Evolutionary conservation across 2,888 invertebrate species (phyloP).

Genomic region (Himalopsyche tibetana): DNA sequence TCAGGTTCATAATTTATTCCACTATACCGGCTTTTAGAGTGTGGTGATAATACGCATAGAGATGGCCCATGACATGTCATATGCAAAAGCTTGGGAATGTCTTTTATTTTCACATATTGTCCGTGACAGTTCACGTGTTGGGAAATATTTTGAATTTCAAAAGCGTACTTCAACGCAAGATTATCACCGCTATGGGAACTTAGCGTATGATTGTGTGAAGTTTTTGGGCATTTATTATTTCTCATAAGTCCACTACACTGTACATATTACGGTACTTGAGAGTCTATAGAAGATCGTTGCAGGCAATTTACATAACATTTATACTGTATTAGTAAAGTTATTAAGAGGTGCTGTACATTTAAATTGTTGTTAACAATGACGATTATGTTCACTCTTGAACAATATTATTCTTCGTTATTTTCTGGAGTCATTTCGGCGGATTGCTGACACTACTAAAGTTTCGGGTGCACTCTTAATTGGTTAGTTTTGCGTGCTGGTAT

Average conservation of each 20-base stretch:
- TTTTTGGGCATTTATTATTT: conserved; percentile 32
- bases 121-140: conserved; percentile 31
- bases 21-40: conserved; percentile 25
- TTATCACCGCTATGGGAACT: conserved; percentile 12
- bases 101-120: conserved; percentile 20
- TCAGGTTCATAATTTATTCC: not conserved
- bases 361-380: too few species aligned
- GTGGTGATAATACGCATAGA: conserved; percentile 19
- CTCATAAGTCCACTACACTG: not conserved
- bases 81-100: conserved; percentile 40
- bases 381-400: too few species aligned
- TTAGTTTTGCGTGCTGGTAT: too few species aligned
- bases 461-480: too few species aligned
- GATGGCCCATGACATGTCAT: conserved; percentile 25
- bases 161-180: conserved; percentile 21
- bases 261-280: not conserved
- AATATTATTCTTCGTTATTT: too few species aligned
- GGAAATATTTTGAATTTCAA: conserved; percentile 27
- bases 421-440: too few species aligned
- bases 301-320: not conserved
- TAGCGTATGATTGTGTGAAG: not conserved
- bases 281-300: not conserved
- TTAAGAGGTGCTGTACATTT: too few species aligned
- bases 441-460: too few species aligned
- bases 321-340: too few species aligned